phyloP scores from a whole-genome alignment of 2,113 vertebrate species.

The Silurus meridionalis region DNA sequence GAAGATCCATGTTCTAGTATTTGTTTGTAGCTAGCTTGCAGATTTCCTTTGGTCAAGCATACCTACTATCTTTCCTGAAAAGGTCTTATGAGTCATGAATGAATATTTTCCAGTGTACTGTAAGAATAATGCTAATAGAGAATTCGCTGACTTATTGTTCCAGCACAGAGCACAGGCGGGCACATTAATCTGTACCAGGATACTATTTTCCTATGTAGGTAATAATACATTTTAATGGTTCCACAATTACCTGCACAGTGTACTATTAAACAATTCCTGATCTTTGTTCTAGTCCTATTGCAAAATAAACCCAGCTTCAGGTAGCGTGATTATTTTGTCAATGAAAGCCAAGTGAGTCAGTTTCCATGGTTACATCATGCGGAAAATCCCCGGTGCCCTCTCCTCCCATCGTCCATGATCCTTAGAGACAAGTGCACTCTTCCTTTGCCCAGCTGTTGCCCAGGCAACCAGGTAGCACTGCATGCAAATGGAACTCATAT shows the following conservation, averaged over 20 bases:
- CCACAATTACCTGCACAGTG: slow-evolving; percentile 29
- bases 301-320: slow-evolving; percentile 30
- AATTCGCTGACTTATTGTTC: slow-evolving; percentile 29
- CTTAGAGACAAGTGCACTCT: slow-evolving; percentile 39
- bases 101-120: neutral
- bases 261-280: slow-evolving; percentile 42
- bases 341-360: slow-evolving; percentile 49
- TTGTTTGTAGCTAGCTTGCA: slow-evolving; percentile 5
- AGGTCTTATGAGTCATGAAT: neutral
- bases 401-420: slow-evolving; percentile 18
- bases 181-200: slow-evolving; percentile 17
- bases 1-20: neutral
- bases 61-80: slow-evolving; percentile 5
- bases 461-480: slow-evolving; percentile 48
- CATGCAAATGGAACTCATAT: slow-evolving; percentile 37
- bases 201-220: slow-evolving; percentile 42
- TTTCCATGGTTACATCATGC: slow-evolving; percentile 55
- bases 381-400: slow-evolving; percentile 41
- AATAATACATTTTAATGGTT: slow-evolving; percentile 46
- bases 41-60: neutral
- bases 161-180: slow-evolving; percentile 31
- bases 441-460: slow-evolving; percentile 41
- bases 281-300: slow-evolving; percentile 40
- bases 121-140: neutral
- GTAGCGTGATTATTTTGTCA: slow-evolving; percentile 52